Base-by-base conservation (phyloP, 2,113 vertebrate species). In the Columba livia region DNA sequence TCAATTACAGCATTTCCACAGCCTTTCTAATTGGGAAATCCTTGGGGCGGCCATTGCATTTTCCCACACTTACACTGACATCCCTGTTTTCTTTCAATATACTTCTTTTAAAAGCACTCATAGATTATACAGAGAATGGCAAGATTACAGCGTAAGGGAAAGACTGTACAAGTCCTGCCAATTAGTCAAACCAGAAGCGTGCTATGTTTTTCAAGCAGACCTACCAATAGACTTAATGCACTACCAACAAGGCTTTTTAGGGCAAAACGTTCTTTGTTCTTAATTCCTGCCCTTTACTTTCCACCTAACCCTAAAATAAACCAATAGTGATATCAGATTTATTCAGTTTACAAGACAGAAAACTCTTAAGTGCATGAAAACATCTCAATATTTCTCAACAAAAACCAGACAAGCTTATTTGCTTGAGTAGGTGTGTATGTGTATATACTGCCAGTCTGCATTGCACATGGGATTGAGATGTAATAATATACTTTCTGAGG, bases 41-140 rank as follows among this genome's bases (percentile, higher is more conserved):
- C 9, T 62, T 74, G 32, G 13, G 17, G 9, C 5, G 74, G 11
- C 11, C 0, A 0, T 29, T 28, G 21, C 6, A 1, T 70, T 69
- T 16, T 53, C 26, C 29, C 57, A 66, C 8, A 57, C n/a, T 51
- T 72, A 32, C 4, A 26, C 5, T 20, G 15, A 73, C 10, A 72
- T 47, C 16, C 25, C 12, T 62, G 7, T n/a, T 61, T 66, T 72
- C 20, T 36, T 61, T 8, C 31, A 57, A 7, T 32, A 7, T 47
- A 8, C 28, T 48, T 14, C 21, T 42, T 57, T 48, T 58, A 36
- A 65, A 80, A 42, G 9, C 36, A 53, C 9, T 54, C 9, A 26
- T 9, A 73, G 12, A 64, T 54, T 50, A 66, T 15, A 32, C 24
- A 73, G 34, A 94, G 19, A 42, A 50, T 42, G 28, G 18, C 70